These are phyloP conservation scores for Drosophila watanabei DNA, from an alignment of 1,140 invertebrate genomes.

Conservation along the genomic window DNA sequence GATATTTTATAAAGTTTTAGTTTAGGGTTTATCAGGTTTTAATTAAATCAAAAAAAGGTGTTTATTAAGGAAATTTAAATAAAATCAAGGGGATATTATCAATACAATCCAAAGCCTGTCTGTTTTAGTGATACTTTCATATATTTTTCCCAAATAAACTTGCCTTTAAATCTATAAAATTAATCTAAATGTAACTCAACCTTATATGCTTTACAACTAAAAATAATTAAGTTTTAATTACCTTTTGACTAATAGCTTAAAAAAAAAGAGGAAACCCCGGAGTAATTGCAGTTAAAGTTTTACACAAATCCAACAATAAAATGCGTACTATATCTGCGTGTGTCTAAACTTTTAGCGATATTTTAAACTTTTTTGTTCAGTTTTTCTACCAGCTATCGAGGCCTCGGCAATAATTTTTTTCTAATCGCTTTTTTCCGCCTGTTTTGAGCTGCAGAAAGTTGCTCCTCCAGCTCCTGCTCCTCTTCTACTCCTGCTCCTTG, in stretches of 20 bases:
- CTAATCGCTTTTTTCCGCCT: slow-evolving; percentile 76
- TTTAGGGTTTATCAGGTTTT: background rate
- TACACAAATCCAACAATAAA: slow-evolving; percentile 30
- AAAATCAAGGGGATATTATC: background rate
- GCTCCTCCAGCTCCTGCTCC: background rate
- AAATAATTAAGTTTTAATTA: slow-evolving; percentile 4
- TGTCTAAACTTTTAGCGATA: slow-evolving; percentile 39
- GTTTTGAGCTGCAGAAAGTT: slow-evolving; percentile 49
- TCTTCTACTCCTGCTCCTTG: slow-evolving; percentile 7
- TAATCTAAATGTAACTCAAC: background rate
- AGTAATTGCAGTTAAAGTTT: slow-evolving; percentile 6
- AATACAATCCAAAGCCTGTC: background rate
- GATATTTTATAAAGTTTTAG: background rate
- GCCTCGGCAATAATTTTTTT: slow-evolving; percentile 65
- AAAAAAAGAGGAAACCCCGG: background rate
- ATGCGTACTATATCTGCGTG: slow-evolving; percentile 50
- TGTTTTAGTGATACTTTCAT: background rate
- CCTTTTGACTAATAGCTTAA: background rate
- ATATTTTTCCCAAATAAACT: background rate
- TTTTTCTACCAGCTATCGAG: slow-evolving; percentile 33
- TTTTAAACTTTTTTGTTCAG: slow-evolving; percentile 72
- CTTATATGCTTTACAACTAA: background rate
- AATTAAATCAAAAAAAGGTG: background rate
- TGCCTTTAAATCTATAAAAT: background rate
- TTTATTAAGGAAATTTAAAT: background rate